These are phyloP conservation scores for Pangasius djambal DNA, from an alignment of 2,797 vertebrate species.

Conservation along the genomic window DNA sequence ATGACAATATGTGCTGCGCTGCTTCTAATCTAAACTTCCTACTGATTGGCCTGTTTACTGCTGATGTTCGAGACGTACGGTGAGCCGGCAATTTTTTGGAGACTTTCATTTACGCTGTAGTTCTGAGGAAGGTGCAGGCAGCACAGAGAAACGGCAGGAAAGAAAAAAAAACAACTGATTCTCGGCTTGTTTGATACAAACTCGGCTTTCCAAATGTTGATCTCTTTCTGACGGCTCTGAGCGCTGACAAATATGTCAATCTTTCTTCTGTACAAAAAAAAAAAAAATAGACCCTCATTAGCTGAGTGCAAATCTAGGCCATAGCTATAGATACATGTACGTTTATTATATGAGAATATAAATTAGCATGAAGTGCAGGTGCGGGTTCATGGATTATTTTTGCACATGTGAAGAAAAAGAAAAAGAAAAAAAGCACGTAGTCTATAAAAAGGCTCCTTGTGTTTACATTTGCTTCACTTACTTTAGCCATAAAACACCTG, in stretches of 20 bases:
- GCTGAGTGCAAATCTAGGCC: slow-evolving; percentile 48
- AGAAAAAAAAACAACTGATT: neutral
- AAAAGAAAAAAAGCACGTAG: neutral
- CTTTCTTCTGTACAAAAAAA: slow-evolving; percentile 40
- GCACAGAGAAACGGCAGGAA: neutral
- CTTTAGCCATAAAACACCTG: neutral
- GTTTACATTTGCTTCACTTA: slow-evolving; percentile 6
- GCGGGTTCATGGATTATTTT: slow-evolving; percentile 6
- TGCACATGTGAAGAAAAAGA: neutral
- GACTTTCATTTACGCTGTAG: slow-evolving; percentile 22
- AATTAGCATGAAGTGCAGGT: neutral
- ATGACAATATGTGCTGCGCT: neutral
- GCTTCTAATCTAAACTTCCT: neutral
- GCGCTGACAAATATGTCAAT: slow-evolving; percentile 47
- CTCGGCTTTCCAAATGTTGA: slow-evolving; percentile 41
- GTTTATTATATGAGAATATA: neutral
- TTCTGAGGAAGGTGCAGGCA: slow-evolving; percentile 38
- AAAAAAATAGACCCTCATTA: slow-evolving; percentile 43
- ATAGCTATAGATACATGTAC: neutral
- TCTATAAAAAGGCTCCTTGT: neutral
- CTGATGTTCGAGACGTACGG: neutral
- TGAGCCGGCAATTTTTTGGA: slow-evolving; percentile 23
- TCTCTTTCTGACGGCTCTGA: slow-evolving; percentile 45
- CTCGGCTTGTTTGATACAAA: slow-evolving; percentile 45
- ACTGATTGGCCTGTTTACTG: slow-evolving; percentile 31